Base-by-base conservation (phyloP, 2,888 invertebrate species). In the Alloscopus bannaensis region DNA sequence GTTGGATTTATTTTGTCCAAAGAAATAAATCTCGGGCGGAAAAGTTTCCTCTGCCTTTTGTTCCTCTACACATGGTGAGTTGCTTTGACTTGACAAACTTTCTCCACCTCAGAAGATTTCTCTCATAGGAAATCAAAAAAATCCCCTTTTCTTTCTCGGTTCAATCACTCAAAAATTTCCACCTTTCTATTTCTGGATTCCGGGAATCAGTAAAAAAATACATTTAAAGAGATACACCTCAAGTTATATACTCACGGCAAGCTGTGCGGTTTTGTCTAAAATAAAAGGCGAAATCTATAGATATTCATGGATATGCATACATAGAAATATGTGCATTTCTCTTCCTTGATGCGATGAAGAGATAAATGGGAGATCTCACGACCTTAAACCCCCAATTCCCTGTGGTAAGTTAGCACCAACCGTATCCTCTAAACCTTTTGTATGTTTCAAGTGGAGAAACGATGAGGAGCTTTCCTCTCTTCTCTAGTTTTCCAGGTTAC, bases 301-400 rank as follows among this genome's bases (percentile, higher is more conserved):
- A 36, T 36, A 36, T 13, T 36, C 55, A 6, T 3, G 26, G 16
- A 26, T 1, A 59, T 59, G 24, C 18, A 16, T 31, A 31, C 16
- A 52, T 52, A 52, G n/a, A 52, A 45, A 6, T 4, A 18, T 4
- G 28, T 55, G 28, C 20, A 22, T 36, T 31, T 31, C n/a, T 36
- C 36, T 20, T 57, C 57, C 22, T 77, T 77, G 77, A 77, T 77
- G 77, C 64, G 77, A 64, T 77, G 77, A 77, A 77, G 70, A 77
- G 77, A 77, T 77, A 77, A 77, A 77, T 77, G 77, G 69, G 64
- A 77, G 77, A 77, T 77, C 77, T 69, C 77, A 77, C 77, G 77
- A 77, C 77, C 77, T 77, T 77, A 77, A 77, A 77, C 70, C 77
- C 69, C 77, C 77, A 70, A 77, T 77, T 77, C 77, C 77, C 77